Conservation (phyloP, 1,140 invertebrate genomes). For the Drosophila trapezifrons region DNA sequence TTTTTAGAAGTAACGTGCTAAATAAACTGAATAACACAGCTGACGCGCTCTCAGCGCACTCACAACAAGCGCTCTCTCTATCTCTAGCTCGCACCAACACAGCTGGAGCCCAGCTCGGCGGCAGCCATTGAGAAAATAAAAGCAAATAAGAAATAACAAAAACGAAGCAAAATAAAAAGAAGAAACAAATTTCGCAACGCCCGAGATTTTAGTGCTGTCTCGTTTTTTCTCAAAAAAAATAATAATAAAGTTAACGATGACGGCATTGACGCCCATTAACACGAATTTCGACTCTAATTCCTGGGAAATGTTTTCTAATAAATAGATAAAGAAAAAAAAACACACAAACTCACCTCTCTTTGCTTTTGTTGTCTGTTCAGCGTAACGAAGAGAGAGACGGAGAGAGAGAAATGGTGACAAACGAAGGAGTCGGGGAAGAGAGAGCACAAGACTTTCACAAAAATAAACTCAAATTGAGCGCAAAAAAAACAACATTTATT, state of each 20-base stretch:
- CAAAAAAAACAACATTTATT: conserved; percentile 48
- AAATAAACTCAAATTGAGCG: conserved; percentile 43
- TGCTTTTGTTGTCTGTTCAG: conserved; percentile 17
- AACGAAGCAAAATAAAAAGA: conserved; percentile 60
- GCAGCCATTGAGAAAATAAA: conserved; percentile 56
- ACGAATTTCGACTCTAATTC: conserved; percentile 29
- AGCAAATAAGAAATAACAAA: conserved; percentile 52
- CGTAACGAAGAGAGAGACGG: conserved; percentile 5
- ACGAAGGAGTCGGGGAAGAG: conserved; percentile 11
- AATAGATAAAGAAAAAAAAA: conserved; percentile 5
- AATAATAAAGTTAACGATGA: conserved; percentile 58
- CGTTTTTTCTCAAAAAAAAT: conserved; percentile 41
- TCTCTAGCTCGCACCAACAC: conserved; percentile 38
- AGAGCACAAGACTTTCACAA: conserved; percentile 58
- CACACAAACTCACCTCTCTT: conserved; percentile 43
- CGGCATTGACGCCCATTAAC: conserved; percentile 59
- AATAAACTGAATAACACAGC: conserved; percentile 63
- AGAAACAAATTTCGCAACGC: conserved; percentile 72
- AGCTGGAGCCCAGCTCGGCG: conserved; percentile 34
- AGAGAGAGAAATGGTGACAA: conserved; percentile 12
- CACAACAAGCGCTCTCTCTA: conserved; percentile 21
- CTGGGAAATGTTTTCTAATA: conserved; percentile 14
- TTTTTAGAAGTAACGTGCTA: conserved; percentile 60
- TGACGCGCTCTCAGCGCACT: conserved; percentile 44
- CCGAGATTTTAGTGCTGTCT: conserved; percentile 47